phyloP scores from a whole-genome alignment of 2,888 invertebrate species.

The Plebejus melissa region DNA sequence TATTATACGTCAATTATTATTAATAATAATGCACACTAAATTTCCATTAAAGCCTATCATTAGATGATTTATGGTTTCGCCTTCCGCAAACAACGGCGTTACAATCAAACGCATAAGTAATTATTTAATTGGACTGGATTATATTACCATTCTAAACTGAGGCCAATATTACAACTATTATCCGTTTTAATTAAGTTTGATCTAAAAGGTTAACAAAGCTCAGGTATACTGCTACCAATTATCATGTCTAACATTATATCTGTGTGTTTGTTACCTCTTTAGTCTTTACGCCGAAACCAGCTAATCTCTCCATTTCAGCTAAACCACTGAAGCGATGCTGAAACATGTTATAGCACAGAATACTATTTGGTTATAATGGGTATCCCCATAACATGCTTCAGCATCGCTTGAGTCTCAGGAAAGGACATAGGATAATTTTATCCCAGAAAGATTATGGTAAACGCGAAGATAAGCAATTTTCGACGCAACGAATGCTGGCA shows the following conservation, averaged over 20 bases:
- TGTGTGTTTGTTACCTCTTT: no score
- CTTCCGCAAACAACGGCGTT: conserved; percentile 20
- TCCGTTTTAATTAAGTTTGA: no score
- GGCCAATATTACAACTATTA: neutral
- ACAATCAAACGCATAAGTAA: conserved; percentile 22
- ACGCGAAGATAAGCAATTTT: neutral
- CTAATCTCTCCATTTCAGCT: neutral
- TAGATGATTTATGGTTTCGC: conserved; percentile 13
- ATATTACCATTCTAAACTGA: conserved; percentile 20
- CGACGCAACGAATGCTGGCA: neutral
- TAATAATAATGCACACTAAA: conserved; percentile 23
- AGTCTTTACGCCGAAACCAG: no score
- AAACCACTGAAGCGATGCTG: neutral
- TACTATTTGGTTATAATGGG: no score
- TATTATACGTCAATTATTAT: conserved; percentile 6
- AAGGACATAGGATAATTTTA: neutral
- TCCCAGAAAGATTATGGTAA: neutral
- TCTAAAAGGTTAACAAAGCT: neutral
- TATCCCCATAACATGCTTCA: no score
- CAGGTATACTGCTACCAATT: neutral
- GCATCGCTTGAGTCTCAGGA: neutral
- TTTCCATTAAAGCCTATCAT: conserved; percentile 20
- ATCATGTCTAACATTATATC: neutral
- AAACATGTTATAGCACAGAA: neutral
- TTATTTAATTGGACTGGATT: conserved; percentile 13